Conservation (phyloP, 2,888 invertebrate species). For the Dasypogon diadema region DNA sequence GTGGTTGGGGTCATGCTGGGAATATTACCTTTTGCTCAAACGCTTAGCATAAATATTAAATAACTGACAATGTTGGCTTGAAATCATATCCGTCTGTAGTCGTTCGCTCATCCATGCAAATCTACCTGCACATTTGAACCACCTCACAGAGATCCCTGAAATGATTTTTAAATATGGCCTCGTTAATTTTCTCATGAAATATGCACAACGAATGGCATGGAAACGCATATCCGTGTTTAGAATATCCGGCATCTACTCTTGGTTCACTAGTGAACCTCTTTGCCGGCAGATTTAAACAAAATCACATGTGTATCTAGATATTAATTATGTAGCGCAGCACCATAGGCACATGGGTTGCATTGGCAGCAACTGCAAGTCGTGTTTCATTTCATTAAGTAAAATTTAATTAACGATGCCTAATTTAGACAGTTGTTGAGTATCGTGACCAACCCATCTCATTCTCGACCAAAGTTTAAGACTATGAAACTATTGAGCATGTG, state of each 20-base stretch:
- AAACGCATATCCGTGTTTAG: constrained; percentile 35
- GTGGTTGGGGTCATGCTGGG: constrained; percentile 25
- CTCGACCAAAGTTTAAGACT: background rate
- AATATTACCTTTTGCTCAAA: constrained; percentile 26
- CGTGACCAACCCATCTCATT: background rate
- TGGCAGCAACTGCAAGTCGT: background rate
- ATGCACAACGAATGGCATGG: constrained; percentile 23
- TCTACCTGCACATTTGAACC: background rate
- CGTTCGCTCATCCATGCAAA: background rate
- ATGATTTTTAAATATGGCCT: constrained; percentile 20
- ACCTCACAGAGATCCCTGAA: background rate
- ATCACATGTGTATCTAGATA: no score
- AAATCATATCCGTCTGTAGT: constrained; percentile 38
- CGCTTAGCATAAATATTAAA: constrained; percentile 46
- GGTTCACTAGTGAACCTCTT: background rate
- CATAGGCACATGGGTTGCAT: background rate
- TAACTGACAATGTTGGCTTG: constrained; percentile 29
- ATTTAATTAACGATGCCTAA: background rate
- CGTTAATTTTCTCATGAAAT: constrained; percentile 37
- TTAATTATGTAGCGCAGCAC: background rate
- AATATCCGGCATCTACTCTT: background rate
- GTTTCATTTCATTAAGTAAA: background rate
- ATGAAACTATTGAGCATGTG: background rate
- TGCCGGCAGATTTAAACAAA: no score
- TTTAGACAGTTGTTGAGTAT: background rate